A percentile compares a stretch with the other conserved stretches of the same genome.
Conservation (phyloP, 2,888 invertebrate genomes). For the Eristalinus aeneus region DNA sequence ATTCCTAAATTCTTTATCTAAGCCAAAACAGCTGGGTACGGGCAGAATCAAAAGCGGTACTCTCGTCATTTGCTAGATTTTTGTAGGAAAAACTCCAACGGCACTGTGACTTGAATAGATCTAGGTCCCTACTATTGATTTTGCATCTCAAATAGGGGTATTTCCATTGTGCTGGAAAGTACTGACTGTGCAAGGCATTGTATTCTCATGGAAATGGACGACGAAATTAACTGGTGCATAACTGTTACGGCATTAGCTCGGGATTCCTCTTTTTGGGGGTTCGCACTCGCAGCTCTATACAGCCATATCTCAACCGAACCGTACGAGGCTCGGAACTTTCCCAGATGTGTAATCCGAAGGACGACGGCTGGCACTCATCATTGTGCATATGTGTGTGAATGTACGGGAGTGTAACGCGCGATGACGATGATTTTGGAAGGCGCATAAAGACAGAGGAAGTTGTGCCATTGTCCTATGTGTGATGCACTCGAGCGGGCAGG, state of each 20-base stretch:
- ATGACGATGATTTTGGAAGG: conserved; percentile 56
- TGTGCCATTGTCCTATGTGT: conserved; percentile 46
- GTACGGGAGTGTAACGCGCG: conserved; percentile 48
- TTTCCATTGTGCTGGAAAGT: conserved; percentile 23
- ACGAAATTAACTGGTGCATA: conserved; percentile 67
- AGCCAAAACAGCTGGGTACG: too few relatives aligned
- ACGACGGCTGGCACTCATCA: conserved; percentile 64
- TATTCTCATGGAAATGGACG: conserved; percentile 37
- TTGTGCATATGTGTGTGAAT: neutral
- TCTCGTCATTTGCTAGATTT: too few relatives aligned
- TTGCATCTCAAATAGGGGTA: conserved; percentile 10
- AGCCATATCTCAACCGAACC: neutral
- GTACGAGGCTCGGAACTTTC: conserved; percentile 36
- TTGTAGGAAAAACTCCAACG: conserved; percentile 25
- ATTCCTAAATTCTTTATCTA: too few relatives aligned
- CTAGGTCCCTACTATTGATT: conserved; percentile 42
- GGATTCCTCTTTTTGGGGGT: conserved; percentile 17
- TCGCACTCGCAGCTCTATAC: neutral
- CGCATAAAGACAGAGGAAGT: conserved; percentile 45
- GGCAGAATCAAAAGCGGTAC: too few relatives aligned
- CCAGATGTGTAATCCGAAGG: conserved; percentile 61
- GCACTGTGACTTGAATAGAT: neutral
- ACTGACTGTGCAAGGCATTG: conserved; percentile 25
- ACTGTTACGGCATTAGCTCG: conserved; percentile 52
- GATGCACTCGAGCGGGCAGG: conserved; percentile 32